A percentile compares a stretch with the other conserved stretches of the same genome.
Conservation (phyloP, 2,113 vertebrate genomes). For the Gadus chalcogrammus region DNA sequence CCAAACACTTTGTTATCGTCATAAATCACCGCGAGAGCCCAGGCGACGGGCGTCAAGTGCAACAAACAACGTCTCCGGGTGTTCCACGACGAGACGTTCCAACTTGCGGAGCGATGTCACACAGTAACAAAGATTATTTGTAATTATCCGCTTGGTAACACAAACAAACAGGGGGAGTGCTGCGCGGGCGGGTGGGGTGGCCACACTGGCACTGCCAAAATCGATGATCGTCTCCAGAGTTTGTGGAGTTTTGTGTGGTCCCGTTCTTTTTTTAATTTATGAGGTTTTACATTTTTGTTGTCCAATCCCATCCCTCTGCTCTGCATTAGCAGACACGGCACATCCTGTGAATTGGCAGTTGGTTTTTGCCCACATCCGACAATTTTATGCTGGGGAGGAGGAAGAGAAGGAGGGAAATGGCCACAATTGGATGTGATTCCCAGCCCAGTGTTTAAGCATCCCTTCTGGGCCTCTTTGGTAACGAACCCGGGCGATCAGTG, state of each 20-base stretch:
- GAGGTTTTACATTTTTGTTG: too few relatives aligned
- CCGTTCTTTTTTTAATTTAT: conserved; percentile 31
- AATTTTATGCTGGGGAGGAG: conserved; percentile 49
- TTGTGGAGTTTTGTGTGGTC: conserved; percentile 57
- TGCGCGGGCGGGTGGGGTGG: not conserved
- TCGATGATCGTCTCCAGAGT: conserved; percentile 53
- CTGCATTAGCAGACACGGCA: conserved; percentile 70
- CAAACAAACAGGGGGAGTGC: conserved; percentile 32
- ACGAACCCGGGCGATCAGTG: conserved; percentile 59
- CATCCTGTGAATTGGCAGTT: conserved; percentile 73
- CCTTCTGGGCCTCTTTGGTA: conserved; percentile 64
- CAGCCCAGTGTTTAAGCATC: conserved; percentile 50
- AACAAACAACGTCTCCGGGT: conserved; percentile 28
- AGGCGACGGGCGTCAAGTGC: conserved; percentile 27
- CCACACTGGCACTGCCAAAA: conserved; percentile 35
- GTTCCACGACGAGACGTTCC: conserved; percentile 27
- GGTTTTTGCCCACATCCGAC: conserved; percentile 66
- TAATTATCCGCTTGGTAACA: conserved; percentile 50
- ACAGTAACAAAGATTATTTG: conserved; percentile 49
- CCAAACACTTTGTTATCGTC: conserved; percentile 52
- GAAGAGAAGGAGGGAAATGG: conserved; percentile 50
- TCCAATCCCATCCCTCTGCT: conserved; percentile 37
- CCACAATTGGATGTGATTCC: conserved; percentile 69
- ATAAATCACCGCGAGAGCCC: conserved; percentile 49
- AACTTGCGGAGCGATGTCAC: conserved; percentile 32